Percentiles rank a stretch among this genome's conserved stretches.
Evolutionary conservation across 2,797 vertebrate species (phyloP).

Genomic region (Ammospiza maritima): DNA sequence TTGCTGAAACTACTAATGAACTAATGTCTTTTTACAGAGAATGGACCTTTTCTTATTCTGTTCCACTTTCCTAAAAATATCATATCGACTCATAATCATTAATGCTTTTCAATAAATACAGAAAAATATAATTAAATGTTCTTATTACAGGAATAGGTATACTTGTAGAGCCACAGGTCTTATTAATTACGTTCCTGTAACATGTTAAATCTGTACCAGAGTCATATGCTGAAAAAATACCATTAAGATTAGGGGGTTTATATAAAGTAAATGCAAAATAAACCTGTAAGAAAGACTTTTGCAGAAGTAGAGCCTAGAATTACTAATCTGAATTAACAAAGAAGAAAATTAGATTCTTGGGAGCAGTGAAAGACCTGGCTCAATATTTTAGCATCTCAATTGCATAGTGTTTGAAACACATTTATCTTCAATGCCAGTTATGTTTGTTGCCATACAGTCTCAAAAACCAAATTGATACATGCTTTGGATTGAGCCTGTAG

Average conservation of each 20-base stretch:
- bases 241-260: rapidly evolving
- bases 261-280: not conserved
- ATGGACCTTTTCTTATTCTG: not conserved
- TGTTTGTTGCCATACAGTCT: not conserved
- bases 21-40: not conserved
- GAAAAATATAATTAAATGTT: not conserved
- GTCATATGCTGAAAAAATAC: not conserved
- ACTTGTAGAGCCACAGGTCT: not conserved
- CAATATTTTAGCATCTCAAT: not conserved
- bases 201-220: not conserved
- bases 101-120: not conserved
- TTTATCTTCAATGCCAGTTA: not conserved
- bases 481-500: not conserved
- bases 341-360: not conserved
- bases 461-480: not conserved
- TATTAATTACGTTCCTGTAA: not conserved
- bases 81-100: not conserved
- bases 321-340: not conserved
- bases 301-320: not conserved
- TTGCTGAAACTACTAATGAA: not conserved
- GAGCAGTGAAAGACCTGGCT: not conserved
- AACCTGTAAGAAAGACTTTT: not conserved
- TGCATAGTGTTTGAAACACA: not conserved
- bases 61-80: not conserved
- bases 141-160: not conserved